Evolutionary conservation across 2,113 vertebrate genomes (phyloP).

Genomic region (Tetraodon nigroviridis): DNA sequence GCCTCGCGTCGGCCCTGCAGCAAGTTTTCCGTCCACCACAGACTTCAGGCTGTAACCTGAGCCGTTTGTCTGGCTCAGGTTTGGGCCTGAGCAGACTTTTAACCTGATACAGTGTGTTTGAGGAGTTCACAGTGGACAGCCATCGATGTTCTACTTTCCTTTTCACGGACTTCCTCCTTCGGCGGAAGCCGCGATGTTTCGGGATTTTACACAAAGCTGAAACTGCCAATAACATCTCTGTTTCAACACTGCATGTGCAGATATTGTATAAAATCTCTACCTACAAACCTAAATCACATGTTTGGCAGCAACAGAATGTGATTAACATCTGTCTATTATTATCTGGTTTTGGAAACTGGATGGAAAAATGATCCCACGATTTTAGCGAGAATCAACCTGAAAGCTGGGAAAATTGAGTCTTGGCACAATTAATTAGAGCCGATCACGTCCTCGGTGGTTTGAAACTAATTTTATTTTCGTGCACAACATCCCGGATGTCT

Average conservation of each 20-base stretch:
- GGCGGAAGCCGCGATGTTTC: too few species aligned
- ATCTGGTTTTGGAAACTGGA: not conserved
- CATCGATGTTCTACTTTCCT: not conserved
- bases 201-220: not conserved
- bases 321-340: not conserved
- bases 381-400: not conserved
- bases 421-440: not conserved
- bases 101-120: too few species aligned
- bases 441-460: not conserved
- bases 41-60: constrained; percentile 12
- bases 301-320: too few species aligned
- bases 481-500: not conserved
- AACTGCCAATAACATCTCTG: not conserved
- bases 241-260: not conserved
- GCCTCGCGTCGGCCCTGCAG: constrained; percentile 13
- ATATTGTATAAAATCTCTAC: not conserved
- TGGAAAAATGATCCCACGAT: not conserved
- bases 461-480: not conserved
- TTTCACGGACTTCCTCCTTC: not conserved
- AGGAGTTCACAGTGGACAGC: too few species aligned
- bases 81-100: not conserved
- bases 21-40: constrained; percentile 36
- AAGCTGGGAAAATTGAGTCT: not conserved
- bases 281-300: too few species aligned
- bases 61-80: constrained; percentile 8